These are phyloP conservation scores for Wasmannia auropunctata DNA, from an alignment of 1,140 invertebrate genomes.

Conservation along the genomic window DNA sequence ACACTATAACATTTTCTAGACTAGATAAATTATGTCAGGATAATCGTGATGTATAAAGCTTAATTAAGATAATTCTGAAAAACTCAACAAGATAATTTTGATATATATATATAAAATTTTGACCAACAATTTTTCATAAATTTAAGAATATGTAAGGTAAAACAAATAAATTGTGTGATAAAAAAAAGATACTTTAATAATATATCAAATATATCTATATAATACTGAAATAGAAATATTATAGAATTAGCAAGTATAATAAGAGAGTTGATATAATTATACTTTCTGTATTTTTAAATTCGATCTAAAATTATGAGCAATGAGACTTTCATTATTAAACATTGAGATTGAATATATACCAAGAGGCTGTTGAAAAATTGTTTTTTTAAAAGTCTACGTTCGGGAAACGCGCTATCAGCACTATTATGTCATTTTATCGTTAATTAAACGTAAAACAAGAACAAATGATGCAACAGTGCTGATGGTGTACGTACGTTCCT, in stretches of 20 bases:
- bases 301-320: no score
- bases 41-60: neutral
- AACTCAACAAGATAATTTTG: neutral
- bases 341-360: neutral
- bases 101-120: conserved; percentile 19
- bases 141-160: conserved; percentile 13
- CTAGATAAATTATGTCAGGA: neutral
- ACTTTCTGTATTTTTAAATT: neutral
- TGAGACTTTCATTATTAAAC: neutral
- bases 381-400: no score
- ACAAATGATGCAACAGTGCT: no score
- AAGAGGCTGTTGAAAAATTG: neutral
- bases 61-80: neutral
- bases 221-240: neutral
- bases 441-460: no score
- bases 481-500: no score
- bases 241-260: neutral
- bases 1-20: neutral
- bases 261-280: neutral
- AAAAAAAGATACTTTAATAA: conserved; percentile 34
- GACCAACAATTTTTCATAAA: neutral
- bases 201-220: neutral
- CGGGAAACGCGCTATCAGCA: no score
- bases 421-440: no score
- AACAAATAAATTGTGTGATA: no score